phyloP scores from a whole-genome alignment of 2,888 invertebrate species.

The Capitulum mitella region DNA sequence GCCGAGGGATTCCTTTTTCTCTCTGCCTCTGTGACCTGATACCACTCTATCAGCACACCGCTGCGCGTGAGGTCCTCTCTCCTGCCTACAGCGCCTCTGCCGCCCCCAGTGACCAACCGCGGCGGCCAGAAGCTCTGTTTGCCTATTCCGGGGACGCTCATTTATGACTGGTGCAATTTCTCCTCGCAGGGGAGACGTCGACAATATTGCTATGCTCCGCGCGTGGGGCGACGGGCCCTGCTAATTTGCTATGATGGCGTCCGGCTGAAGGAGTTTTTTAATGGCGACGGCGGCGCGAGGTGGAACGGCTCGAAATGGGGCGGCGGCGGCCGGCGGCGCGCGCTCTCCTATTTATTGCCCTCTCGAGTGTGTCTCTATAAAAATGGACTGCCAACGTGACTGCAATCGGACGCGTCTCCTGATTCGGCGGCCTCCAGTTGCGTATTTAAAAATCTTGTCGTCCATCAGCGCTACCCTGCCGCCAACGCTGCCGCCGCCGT shows the following conservation, averaged over 20 bases:
- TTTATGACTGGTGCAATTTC: not conserved
- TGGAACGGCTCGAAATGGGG: not conserved
- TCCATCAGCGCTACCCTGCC: too few species aligned
- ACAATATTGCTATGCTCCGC: slow-evolving; percentile 10
- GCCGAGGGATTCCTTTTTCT: too few species aligned
- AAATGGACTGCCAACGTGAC: not conserved
- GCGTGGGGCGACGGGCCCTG: not conserved
- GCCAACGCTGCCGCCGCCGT: not conserved
- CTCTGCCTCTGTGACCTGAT: too few species aligned
- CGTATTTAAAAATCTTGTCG: not conserved
- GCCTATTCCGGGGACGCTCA: not conserved
- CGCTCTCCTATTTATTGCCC: not conserved
- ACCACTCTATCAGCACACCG: too few species aligned
- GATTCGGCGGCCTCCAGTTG: not conserved
- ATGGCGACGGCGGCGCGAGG: not conserved
- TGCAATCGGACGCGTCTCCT: not conserved
- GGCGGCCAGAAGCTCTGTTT: too few species aligned
- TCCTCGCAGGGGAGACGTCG: not conserved
- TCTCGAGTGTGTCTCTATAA: not conserved
- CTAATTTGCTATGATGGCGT: slow-evolving; percentile 19
- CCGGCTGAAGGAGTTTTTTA: not conserved
- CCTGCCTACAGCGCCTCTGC: too few species aligned
- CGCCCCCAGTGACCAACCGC: too few species aligned
- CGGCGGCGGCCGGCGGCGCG: not conserved
- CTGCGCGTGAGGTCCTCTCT: too few species aligned